phyloP scores from a whole-genome alignment of 1,140 invertebrate genomes.

The Thaumatotibia leucotreta region DNA sequence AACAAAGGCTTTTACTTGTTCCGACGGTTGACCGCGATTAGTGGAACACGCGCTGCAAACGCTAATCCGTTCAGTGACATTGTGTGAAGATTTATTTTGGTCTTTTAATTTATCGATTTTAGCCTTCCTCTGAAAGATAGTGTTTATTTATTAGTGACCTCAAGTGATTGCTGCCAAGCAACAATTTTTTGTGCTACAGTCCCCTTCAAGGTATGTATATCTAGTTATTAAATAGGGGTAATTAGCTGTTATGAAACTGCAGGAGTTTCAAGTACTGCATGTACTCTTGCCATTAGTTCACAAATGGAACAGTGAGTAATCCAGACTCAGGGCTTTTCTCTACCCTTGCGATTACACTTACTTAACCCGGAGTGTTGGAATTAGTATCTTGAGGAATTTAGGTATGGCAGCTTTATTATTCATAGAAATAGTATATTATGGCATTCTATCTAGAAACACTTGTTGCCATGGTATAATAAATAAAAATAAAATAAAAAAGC shows the following conservation, averaged over 20 bases:
- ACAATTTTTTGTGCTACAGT: conserved; percentile 61
- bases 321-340: no score
- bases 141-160: conserved; percentile 64
- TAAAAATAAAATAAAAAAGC: no score
- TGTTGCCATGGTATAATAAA: not conserved
- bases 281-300: not conserved
- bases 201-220: conserved; percentile 56
- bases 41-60: conserved; percentile 37
- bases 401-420: not conserved
- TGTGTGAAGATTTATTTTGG: conserved; percentile 42
- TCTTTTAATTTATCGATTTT: conserved; percentile 66
- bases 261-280: not conserved
- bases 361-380: not conserved
- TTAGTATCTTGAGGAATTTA: not conserved
- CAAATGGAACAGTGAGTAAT: not conserved
- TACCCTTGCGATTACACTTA: no score
- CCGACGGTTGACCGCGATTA: conserved; percentile 40
- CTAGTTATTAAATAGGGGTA: conserved; percentile 6
- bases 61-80: conserved; percentile 41
- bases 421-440: not conserved
- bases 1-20: conserved; percentile 62
- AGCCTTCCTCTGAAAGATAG: conserved; percentile 49
- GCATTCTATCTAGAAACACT: not conserved
- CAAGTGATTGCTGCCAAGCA: conserved; percentile 45
- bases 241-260: not conserved